Conservation (phyloP, 2,797 vertebrate genomes). For the Gymnothorax javanicus region DNA sequence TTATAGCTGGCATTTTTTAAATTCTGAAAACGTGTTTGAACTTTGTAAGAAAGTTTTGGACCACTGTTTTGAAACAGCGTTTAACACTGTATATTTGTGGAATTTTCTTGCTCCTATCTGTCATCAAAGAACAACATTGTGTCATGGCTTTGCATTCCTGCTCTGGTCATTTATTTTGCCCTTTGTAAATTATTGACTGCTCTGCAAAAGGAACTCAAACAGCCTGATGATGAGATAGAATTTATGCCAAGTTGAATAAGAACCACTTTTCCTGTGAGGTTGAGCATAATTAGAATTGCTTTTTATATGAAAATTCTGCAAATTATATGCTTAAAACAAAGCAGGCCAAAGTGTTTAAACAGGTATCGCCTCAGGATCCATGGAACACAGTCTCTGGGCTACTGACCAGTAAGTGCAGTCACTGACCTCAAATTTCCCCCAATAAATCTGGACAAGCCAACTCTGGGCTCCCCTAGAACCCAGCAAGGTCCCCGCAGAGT, state of each 20-base stretch:
- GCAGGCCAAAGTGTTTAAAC: conserved; percentile 54
- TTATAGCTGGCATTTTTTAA: not conserved
- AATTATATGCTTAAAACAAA: conserved; percentile 38
- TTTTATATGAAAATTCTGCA: conserved; percentile 22
- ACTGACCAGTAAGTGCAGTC: conserved; percentile 69
- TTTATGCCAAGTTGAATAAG: conserved; percentile 50
- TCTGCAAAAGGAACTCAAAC: conserved; percentile 39
- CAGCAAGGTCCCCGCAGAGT: conserved; percentile 26
- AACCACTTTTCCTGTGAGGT: conserved; percentile 46
- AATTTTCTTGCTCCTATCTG: conserved; percentile 50
- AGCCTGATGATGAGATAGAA: conserved; percentile 54
- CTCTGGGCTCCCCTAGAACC: conserved; percentile 65
- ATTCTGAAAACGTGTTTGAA: not conserved
- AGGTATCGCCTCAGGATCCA: conserved; percentile 7
- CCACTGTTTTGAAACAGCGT: conserved; percentile 47
- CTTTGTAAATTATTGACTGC: conserved; percentile 65
- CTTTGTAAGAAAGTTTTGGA: conserved; percentile 21
- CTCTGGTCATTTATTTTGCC: conserved; percentile 57
- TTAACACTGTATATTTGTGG: conserved; percentile 51
- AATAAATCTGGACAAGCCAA: conserved; percentile 65
- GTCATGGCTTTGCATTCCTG: conserved; percentile 49
- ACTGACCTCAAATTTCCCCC: conserved; percentile 70
- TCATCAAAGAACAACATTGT: conserved; percentile 56
- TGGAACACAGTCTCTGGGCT: conserved; percentile 53
- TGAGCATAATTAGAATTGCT: conserved; percentile 32